Base-by-base conservation (phyloP, 1,140 invertebrate species). In the Neodiprion lecontei region DNA sequence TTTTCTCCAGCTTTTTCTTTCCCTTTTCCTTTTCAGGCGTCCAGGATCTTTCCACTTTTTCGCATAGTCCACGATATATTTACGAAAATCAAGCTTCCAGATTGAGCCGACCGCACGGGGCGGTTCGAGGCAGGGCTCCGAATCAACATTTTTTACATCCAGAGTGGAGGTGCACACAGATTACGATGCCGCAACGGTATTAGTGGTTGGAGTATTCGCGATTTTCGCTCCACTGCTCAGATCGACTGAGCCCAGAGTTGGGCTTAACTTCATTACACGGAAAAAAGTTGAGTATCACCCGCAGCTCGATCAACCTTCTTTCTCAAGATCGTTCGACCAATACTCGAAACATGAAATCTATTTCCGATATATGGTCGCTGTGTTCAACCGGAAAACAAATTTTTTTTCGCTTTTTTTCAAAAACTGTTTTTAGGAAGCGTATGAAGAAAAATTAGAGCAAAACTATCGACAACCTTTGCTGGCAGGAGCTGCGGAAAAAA, bases 31-130 rank as follows among this genome's bases (percentile, higher is more conserved):
- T 40, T 40, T 40, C 53, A 4, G 53, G 53, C n/a, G 7, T 5
- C 9, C 53, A 4, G 53, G 3, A 61, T 61, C 53, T 61, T 61
- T 61, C 53, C 53, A 17, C n/a, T 61, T 61, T 61, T 61, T 61
- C 8, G 53, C 53, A 14, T 61, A 5, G 53, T 61, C 53, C 53
- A 17, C 53, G 9, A 61, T 61, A 9, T 61, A 61, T 61, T 61
- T 61, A 61, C 53, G 53, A 61, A 61, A 61, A 61, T 61, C 53
- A 61, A 61, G 5, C 53, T 61, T 61, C 53, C n/a, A 61, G 53
- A 61, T 61, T 61, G 53, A 61, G 53, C 53, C 53, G 53, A 61
- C 53, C 53, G n/a, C 28, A 4, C 53, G 53, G 53, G 53, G 53
- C 11, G 53, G 53, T 61, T 61, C 53, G 28, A 40, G 28, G 11